Evolutionary conservation across 1,140 invertebrate species (phyloP), one percentile per base, ranked within the genome.

Genomic region (Armadillidium nasatum): DNA sequence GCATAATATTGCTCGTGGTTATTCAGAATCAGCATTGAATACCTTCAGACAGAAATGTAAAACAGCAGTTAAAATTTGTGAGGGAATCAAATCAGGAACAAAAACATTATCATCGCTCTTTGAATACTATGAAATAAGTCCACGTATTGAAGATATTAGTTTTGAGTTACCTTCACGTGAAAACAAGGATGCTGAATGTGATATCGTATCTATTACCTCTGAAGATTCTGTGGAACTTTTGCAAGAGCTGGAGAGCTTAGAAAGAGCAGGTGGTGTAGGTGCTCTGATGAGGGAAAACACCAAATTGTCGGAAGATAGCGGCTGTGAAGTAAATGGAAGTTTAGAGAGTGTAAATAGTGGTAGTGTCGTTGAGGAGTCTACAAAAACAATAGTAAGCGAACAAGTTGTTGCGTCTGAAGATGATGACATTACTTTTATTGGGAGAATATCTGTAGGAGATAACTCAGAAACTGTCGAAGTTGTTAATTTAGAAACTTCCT

Each of bases 1-100:
- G 75, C 84, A 87, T 75, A 91, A 90, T 80, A 84, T 86, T 68
- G 83, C 86, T 10, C 79, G 78, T 23, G 79, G 78, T 43, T 71
- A 76, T 19, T 7, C 9, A 33, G 22, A 73, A 15, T 60, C 21
- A 33, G 71, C 76, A n/a, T 45, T 43, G 77, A 44, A 54, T 67
- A 74, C 72, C n/a, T 80, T 80, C 66, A 75, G 76, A 43, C 67
- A 68, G 22, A 78, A 78, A 44, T 77, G 79, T 46, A 33, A 22
- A 43, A 70, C 9, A 71, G 76, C 76, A 44, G 79, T 75, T 6
- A 43, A 45, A 23, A 77, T 77, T 19, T 75, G 70, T 70, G 22
- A 22, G 0, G 71, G 45, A 10, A 54, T 78, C 11, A 6, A 70
- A 10, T 68, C 23, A 67, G 74, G 74, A 68, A 22, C 69, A 21